Evolutionary conservation across 2,888 invertebrate genomes (phyloP).

Genomic region (Pachydiplax longipennis): DNA sequence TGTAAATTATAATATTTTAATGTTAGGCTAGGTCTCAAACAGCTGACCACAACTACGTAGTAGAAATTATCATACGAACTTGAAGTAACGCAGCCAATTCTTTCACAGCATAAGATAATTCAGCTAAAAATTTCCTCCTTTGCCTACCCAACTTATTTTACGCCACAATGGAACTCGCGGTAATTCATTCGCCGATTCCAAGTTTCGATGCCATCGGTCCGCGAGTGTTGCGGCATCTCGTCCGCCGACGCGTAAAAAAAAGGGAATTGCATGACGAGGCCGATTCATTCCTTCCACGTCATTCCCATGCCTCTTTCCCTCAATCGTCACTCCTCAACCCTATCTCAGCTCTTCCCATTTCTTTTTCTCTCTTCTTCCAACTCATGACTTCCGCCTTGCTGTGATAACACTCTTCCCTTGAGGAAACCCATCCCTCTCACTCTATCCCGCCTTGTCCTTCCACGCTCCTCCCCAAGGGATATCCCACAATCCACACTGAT

Average conservation of each 20-base stretch:
- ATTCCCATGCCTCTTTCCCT: background rate
- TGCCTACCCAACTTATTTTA: background rate
- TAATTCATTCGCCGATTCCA: background rate
- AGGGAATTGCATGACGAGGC: background rate
- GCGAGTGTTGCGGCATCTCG: background rate
- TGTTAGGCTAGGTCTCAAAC: too few species aligned
- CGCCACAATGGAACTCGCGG: background rate
- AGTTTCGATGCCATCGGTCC: background rate
- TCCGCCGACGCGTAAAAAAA: background rate
- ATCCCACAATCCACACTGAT: constrained; percentile 38
- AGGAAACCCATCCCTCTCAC: background rate
- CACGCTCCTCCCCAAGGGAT: constrained; percentile 30
- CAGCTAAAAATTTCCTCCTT: background rate
- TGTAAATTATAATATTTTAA: too few species aligned
- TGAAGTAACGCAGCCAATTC: too few species aligned
- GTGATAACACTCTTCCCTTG: constrained; percentile 26
- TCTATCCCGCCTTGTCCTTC: background rate
- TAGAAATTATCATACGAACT: too few species aligned
- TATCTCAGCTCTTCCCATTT: background rate
- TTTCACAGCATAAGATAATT: too few species aligned
- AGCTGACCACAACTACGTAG: too few species aligned
- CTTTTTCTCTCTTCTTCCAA: background rate
- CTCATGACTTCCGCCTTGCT: constrained; percentile 32
- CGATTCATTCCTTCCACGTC: background rate
- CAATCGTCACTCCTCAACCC: background rate